Conservation (phyloP, 2,797 vertebrate genomes). For the Esox masquinongy region DNA sequence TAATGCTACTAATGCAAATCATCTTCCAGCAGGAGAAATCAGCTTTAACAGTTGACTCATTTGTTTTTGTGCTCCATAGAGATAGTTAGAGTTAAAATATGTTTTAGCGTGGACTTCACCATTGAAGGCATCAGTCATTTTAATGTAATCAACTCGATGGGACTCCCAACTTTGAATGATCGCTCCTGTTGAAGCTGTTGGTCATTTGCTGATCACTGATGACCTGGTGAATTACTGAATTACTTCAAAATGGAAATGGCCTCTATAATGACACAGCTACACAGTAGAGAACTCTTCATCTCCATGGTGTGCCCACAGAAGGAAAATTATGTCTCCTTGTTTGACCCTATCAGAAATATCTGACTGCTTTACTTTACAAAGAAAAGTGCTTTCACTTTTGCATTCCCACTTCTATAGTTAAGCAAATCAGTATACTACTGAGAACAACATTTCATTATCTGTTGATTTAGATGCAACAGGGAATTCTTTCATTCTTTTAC, state of each 20-base stretch:
- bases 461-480: neutral
- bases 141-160: no score
- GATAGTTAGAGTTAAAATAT: no score
- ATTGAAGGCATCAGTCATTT: no score
- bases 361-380: conserved; percentile 6
- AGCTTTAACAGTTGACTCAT: neutral
- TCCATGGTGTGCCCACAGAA: neutral
- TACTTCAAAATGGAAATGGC: no score
- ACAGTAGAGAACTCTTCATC: no score
- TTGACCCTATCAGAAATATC: conserved; percentile 8
- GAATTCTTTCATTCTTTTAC: neutral
- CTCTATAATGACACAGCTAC: no score
- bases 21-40: neutral
- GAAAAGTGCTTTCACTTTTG: conserved; percentile 2
- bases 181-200: no score
- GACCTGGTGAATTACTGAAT: no score
- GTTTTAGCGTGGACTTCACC: no score
- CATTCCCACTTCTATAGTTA: neutral
- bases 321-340: conserved; percentile 5
- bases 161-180: no score
- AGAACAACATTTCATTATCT: neutral
- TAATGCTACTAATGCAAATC: neutral
- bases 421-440: neutral
- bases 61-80: no score
- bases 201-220: no score